phyloP scores from a whole-genome alignment of 2,113 vertebrate species.

The Rhynchomys soricoides region DNA sequence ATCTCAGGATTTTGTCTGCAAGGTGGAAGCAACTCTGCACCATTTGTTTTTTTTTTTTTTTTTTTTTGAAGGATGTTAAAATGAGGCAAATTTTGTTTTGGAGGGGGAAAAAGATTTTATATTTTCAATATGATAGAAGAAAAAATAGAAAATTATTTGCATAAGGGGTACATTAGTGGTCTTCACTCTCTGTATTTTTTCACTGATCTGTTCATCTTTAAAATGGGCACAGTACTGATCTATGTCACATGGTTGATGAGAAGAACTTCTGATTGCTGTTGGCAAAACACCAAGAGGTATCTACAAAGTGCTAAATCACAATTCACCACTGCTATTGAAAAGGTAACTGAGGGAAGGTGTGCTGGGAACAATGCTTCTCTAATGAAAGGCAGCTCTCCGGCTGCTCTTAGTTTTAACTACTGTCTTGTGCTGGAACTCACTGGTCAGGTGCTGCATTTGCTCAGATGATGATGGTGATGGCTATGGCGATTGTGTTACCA shows the following conservation, averaged over 20 bases:
- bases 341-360: slow-evolving; percentile 62
- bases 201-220: slow-evolving; percentile 47
- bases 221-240: slow-evolving; percentile 35
- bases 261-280: slow-evolving; percentile 63
- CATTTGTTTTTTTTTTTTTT: background rate
- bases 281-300: slow-evolving; percentile 49
- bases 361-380: slow-evolving; percentile 50
- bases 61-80: background rate
- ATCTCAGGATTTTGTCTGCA: background rate
- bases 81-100: background rate
- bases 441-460: slow-evolving; percentile 9
- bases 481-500: background rate
- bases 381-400: slow-evolving; percentile 61
- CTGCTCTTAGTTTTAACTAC: slow-evolving; percentile 56
- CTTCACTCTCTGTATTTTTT: slow-evolving; percentile 8
- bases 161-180: background rate
- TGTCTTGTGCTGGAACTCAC: slow-evolving; percentile 52
- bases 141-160: background rate
- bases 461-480: background rate
- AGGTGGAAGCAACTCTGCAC: background rate
- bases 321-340: slow-evolving; percentile 55
- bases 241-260: slow-evolving; percentile 52
- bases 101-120: background rate
- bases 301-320: slow-evolving; percentile 67
- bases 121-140: slow-evolving; percentile 9